Percentiles rank a stretch among this genome's conserved stretches.
Conservation (phyloP, 2,888 invertebrate genomes). For the Eupithecia inturbata region DNA sequence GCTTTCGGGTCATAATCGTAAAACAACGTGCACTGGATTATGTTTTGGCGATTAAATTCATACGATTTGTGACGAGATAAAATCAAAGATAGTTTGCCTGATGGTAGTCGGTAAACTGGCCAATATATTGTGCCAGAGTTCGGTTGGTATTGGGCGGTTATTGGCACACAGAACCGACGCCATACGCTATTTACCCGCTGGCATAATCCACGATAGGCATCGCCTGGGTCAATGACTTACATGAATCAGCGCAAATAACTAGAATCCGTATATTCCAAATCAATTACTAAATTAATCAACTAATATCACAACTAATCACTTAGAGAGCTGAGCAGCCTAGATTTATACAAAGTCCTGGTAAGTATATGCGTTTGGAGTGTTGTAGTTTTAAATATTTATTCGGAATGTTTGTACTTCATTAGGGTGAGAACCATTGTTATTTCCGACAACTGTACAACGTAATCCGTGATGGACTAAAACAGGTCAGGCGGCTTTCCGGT, state of each 20-base stretch:
- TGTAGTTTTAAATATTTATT: background rate
- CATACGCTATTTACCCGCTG: conserved; percentile 34
- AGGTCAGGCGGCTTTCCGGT: conserved; percentile 75
- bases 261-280: background rate
- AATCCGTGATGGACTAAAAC: conserved; percentile 72
- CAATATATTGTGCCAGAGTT: conserved; percentile 35
- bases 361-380: background rate
- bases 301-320: background rate
- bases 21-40: conserved; percentile 7
- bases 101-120: conserved; percentile 26
- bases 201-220: conserved; percentile 32
- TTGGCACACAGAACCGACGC: conserved; percentile 35
- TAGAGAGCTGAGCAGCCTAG: background rate
- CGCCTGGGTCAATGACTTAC: conserved; percentile 29
- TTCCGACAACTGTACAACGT: conserved; percentile 52
- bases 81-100: conserved; percentile 27
- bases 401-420: background rate
- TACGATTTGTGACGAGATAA: conserved; percentile 28
- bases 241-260: conserved; percentile 2
- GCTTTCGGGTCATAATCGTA: conserved; percentile 7
- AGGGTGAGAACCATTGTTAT: conserved; percentile 29
- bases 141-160: conserved; percentile 31
- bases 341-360: background rate
- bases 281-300: conserved; percentile 17
- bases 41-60: conserved; percentile 13